These are phyloP conservation scores for Oscheius sp. DNA, from an alignment of 2,888 invertebrate species.

Conservation along the genomic window DNA sequence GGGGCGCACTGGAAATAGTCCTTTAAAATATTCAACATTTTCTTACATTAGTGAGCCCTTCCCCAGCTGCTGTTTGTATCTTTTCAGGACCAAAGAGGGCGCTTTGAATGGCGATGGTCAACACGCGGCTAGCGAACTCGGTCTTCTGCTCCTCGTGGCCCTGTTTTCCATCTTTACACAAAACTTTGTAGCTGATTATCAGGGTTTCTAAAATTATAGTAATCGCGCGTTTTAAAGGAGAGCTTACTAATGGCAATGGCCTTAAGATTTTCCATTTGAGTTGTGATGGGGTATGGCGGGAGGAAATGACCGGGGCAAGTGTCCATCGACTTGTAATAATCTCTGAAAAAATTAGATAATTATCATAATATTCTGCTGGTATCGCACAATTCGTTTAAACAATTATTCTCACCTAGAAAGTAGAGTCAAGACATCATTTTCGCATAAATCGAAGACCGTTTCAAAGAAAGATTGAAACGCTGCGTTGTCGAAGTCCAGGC, in stretches of 20 bases:
- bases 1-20: conserved; percentile 7
- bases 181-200: conserved; percentile 36
- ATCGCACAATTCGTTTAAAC: no score
- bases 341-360: conserved; percentile 14
- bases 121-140: neutral
- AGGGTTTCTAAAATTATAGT: conserved; percentile 15
- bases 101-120: neutral
- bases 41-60: conserved; percentile 5
- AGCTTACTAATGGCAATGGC: conserved; percentile 34
- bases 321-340: conserved; percentile 47
- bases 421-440: conserved; percentile 22
- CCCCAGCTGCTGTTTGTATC: neutral
- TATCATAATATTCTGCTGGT: no score
- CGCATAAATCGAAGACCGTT: conserved; percentile 26
- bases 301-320: conserved; percentile 55
- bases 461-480: conserved; percentile 16
- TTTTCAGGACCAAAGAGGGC: conserved; percentile 19
- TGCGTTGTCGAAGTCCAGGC: conserved; percentile 2
- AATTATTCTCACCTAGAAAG: neutral
- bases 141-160: conserved; percentile 10
- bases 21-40: no score
- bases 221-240: no score
- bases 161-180: neutral
- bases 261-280: conserved; percentile 43
- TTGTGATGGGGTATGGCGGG: conserved; percentile 47